Evolutionary conservation across 2,888 invertebrate species (phyloP).

Genomic region (Callinectes sapidus): DNA sequence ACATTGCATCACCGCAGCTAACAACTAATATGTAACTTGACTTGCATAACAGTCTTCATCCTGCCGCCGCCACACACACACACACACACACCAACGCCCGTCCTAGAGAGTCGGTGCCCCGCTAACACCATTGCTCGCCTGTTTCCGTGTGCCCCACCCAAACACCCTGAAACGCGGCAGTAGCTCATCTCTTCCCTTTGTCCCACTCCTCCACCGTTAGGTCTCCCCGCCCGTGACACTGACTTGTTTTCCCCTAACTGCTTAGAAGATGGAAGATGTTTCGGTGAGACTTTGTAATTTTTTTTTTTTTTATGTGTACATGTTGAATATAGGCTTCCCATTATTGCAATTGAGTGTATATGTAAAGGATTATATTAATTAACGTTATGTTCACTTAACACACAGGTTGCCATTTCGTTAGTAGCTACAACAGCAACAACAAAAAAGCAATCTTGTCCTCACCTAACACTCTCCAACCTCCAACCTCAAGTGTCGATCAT

Average conservation of each 20-base stretch:
- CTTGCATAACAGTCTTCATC: conserved; percentile 11
- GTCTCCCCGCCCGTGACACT: background rate
- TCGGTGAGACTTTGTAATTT: background rate
- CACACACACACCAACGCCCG: background rate
- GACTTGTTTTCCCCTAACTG: background rate
- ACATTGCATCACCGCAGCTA: background rate
- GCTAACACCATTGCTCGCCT: conserved; percentile 7
- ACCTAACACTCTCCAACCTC: background rate
- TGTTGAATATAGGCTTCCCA: background rate
- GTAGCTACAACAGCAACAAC: background rate
- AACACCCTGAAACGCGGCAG: background rate
- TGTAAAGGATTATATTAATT: too few species aligned
- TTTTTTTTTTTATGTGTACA: background rate
- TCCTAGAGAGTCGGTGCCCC: background rate
- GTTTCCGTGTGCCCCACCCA: conserved; percentile 22
- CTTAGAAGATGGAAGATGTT: background rate
- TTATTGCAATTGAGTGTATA: too few species aligned
- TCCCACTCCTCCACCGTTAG: background rate
- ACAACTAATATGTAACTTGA: background rate
- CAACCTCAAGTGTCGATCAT: background rate
- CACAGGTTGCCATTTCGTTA: too few species aligned
- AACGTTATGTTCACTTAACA: too few species aligned
- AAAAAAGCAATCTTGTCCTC: background rate
- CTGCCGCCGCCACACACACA: background rate
- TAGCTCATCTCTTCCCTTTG: background rate